These are phyloP conservation scores for Coelopa frigida DNA, from an alignment of 1,140 invertebrate genomes.

Conservation along the genomic window DNA sequence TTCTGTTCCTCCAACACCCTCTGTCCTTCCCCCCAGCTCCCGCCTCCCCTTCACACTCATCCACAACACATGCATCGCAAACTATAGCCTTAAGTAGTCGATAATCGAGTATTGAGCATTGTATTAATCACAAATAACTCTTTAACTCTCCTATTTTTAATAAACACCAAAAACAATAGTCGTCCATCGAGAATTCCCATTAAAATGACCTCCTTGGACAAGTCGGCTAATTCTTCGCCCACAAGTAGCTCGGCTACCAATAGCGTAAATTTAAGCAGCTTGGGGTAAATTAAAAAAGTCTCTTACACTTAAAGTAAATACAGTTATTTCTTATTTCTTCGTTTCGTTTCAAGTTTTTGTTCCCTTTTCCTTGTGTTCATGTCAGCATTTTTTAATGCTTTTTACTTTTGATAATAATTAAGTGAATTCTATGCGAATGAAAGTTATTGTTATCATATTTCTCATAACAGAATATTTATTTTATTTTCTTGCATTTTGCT, in stretches of 20 bases:
- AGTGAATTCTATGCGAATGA: too few relatives aligned
- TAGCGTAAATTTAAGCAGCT: conserved; percentile 28
- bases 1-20: too few relatives aligned
- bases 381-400: background rate
- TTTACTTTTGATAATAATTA: background rate
- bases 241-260: conserved; percentile 30
- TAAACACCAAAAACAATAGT: conserved; percentile 18
- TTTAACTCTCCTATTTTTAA: too few relatives aligned
- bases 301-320: conserved; percentile 4
- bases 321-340: conserved; percentile 7
- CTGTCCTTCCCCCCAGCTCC: too few relatives aligned
- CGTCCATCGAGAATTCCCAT: conserved; percentile 42
- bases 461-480: too few relatives aligned
- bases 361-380: conserved; percentile 6
- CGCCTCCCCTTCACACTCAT: too few relatives aligned
- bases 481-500: too few relatives aligned
- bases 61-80: too few relatives aligned
- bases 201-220: conserved; percentile 37
- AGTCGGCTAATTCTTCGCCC: conserved; percentile 34
- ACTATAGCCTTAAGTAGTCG: too few relatives aligned
- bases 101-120: too few relatives aligned
- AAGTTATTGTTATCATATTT: too few relatives aligned
- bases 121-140: too few relatives aligned
- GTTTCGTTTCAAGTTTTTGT: conserved; percentile 6
- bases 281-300: conserved; percentile 29